These are phyloP conservation scores for Strix uralensis DNA, from an alignment of 2,113 vertebrate genomes.

Conservation along the genomic window DNA sequence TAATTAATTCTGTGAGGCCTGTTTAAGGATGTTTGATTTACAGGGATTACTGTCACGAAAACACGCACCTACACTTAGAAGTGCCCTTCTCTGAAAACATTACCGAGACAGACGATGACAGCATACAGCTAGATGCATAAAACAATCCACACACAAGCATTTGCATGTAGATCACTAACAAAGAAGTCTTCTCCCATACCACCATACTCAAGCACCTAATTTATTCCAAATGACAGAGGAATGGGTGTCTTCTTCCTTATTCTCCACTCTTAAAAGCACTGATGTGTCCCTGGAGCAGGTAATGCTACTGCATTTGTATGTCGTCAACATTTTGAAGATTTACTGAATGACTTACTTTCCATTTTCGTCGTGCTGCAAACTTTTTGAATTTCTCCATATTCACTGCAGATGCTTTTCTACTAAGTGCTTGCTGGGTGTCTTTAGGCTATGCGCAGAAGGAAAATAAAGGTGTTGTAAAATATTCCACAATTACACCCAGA, in stretches of 20 bases:
- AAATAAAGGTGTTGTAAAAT: not conserved
- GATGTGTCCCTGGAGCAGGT: not conserved
- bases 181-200: not conserved
- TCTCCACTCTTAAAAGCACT: not conserved
- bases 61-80: not conserved
- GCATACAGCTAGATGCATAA: not conserved
- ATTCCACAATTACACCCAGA: not conserved
- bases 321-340: not conserved
- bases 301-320: not conserved
- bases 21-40: not conserved
- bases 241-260: not conserved
- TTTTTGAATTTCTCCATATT: constrained; percentile 99
- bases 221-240: not conserved
- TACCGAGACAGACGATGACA: not conserved
- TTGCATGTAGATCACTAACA: not conserved
- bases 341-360: constrained; percentile 86
- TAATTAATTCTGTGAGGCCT: not conserved
- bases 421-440: constrained; percentile 93
- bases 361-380: constrained; percentile 95
- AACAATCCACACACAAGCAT: not conserved
- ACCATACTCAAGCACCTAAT: not conserved
- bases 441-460: constrained; percentile 82
- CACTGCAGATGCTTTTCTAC: constrained; percentile 95
- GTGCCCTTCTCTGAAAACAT: not conserved
- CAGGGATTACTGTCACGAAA: not conserved